phyloP scores from a whole-genome alignment of 2,888 invertebrate genomes.

The Rhamnusium bicolor region DNA sequence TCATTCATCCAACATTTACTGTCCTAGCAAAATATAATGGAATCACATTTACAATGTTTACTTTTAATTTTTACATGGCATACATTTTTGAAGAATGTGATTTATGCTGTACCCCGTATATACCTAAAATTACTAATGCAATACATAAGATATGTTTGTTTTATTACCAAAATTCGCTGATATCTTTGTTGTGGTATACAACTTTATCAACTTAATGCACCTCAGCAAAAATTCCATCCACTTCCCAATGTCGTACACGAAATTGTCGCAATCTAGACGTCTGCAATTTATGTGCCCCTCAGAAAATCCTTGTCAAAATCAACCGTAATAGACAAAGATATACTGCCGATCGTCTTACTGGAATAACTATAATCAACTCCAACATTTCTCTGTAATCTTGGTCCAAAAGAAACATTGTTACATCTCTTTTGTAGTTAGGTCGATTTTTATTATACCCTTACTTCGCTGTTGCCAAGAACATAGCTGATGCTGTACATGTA shows the following conservation, averaged over 20 bases:
- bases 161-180: no score
- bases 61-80: no score
- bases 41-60: no score
- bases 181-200: no score
- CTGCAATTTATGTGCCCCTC: slow-evolving; percentile 17
- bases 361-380: slow-evolving; percentile 21
- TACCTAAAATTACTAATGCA: no score
- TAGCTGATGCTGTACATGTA: slow-evolving; percentile 1
- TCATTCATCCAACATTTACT: no score
- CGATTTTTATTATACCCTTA: slow-evolving; percentile 11
- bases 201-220: no score
- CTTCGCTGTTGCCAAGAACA: neutral
- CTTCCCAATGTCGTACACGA: neutral
- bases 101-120: no score
- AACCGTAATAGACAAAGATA: slow-evolving; percentile 4
- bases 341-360: neutral
- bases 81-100: no score
- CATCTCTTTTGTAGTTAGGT: slow-evolving; percentile 4
- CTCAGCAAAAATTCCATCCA: neutral
- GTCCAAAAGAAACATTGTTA: slow-evolving; percentile 10
- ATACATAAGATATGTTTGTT: no score
- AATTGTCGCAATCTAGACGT: neutral
- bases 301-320: slow-evolving; percentile 8
- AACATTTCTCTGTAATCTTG: slow-evolving; percentile 16
- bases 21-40: no score